Evolutionary conservation across 2,797 vertebrate genomes (phyloP), one percentile per base, ranked within the genome.

Genomic region (Myotis daubentonii): DNA sequence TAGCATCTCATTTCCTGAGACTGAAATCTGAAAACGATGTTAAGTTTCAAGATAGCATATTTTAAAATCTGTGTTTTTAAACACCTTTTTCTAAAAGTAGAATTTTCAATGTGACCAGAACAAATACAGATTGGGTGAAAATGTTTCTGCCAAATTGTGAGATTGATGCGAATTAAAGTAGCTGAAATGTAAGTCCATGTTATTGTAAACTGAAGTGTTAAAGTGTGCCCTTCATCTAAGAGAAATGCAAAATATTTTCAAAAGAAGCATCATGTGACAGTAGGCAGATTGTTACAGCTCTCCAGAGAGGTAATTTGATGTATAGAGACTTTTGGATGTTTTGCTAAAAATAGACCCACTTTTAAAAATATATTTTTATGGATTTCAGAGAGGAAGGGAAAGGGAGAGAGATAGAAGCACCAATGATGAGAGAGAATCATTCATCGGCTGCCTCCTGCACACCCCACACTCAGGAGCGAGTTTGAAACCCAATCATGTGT

Each of bases 171-270:
- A 93, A 84, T 87, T 91, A 78, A 95, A 92, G 96, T 44, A 71
- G 80, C 96, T 91, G 88, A 95, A 93, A 91, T 20, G 5, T 80
- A 71, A 92, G 30, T 53, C 75, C 10, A 0, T 83, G 95, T 92
- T 92, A 88, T 92, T 94, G 55, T 89, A 88, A 93, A 87, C 93
- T 68, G 36, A 88, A 94, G 95, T 84, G 95, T 60, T 89, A 87
- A 60, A 36, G 25, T 3, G 2, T 74, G 71, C 87, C 88, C 76
- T 96, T 94, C 80, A 81, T 51, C 91, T 95, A 60, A 96, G 76
- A 96, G 76, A 94, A 90, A 84, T 85, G 89, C 92, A 93, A 94
- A 97, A 92, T 94, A 95, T 95, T 97, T 96, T 95, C 94, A 96
- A 96, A 97, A 94, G 94, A 96, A 95, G 92, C 76, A 71, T 81